Evolutionary conservation across 2,888 invertebrate species (phyloP).

Genomic region (Hybos culiciformis): DNA sequence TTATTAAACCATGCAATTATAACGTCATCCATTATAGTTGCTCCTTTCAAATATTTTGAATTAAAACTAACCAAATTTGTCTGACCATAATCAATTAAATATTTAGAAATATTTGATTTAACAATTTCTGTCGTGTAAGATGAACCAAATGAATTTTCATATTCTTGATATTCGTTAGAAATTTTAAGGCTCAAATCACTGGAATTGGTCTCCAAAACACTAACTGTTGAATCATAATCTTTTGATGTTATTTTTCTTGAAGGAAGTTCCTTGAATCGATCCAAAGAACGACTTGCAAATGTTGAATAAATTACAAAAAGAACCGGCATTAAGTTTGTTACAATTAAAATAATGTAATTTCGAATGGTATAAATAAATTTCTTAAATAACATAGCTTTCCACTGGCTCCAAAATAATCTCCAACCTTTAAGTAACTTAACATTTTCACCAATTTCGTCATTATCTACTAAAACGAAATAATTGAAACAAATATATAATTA

Average conservation of each 20-base stretch:
- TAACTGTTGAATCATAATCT: constrained; percentile 17
- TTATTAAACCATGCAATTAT: no score
- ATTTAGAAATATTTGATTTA: no score
- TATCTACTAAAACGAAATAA: no score
- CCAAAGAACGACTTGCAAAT: constrained; percentile 40
- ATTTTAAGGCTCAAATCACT: constrained; percentile 11
- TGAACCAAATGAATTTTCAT: not conserved
- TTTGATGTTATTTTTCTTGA: constrained; percentile 23
- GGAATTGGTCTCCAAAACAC: not conserved
- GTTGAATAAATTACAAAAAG: constrained; percentile 49
- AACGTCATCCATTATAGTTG: no score
- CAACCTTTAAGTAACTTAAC: no score
- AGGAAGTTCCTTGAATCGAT: constrained; percentile 37
- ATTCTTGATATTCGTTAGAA: constrained; percentile 25
- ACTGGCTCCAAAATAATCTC: constrained; percentile 43
- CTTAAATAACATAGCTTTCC: constrained; percentile 53
- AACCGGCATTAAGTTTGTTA: constrained; percentile 57
- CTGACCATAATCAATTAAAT: no score
- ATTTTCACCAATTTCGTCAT: no score
- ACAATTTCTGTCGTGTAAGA: no score
- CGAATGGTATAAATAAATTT: constrained; percentile 47
- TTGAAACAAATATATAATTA: no score
- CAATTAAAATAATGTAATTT: constrained; percentile 48
- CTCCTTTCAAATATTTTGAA: no score
- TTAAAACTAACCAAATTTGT: no score